Percentiles rank a stretch among this genome's conserved stretches.
These are phyloP conservation scores for Chlorops oryzae DNA, from an alignment of 1,140 invertebrate genomes.

Conservation along the genomic window DNA sequence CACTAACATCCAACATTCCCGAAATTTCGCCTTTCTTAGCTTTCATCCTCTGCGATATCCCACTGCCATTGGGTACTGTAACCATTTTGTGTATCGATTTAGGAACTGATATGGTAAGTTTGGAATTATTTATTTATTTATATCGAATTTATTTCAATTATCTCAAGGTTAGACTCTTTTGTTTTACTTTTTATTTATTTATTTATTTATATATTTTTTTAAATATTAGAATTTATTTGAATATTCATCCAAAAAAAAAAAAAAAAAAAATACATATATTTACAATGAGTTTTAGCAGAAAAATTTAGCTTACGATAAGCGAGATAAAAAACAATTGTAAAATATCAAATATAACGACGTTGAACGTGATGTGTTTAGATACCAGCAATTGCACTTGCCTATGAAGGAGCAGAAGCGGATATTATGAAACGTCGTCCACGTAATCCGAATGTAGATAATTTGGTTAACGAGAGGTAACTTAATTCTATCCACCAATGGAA, in stretches of 20 bases:
- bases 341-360: slow-evolving; percentile 14
- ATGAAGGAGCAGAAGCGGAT: slow-evolving; percentile 96
- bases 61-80: slow-evolving; percentile 94
- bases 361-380: slow-evolving; percentile 56
- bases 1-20: slow-evolving; percentile 97
- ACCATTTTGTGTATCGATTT: slow-evolving; percentile 99
- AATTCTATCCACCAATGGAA: too few relatives aligned
- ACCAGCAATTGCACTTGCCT: slow-evolving; percentile 97
- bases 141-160: too few relatives aligned
- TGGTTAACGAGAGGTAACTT: slow-evolving; percentile 95
- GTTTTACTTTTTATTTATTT: too few relatives aligned
- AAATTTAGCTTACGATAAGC: too few relatives aligned
- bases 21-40: slow-evolving; percentile 99
- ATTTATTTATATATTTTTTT: too few relatives aligned
- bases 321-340: slow-evolving; percentile 24
- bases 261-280: background rate
- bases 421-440: slow-evolving; percentile 99
- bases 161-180: too few relatives aligned
- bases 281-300: too few relatives aligned
- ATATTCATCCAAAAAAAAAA: background rate
- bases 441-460: slow-evolving; percentile 91
- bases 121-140: slow-evolving; percentile 24
- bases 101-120: slow-evolving; percentile 98
- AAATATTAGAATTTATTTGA: too few relatives aligned
- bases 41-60: slow-evolving; percentile 95